phyloP scores from a whole-genome alignment of 2,888 invertebrate species.

The Clitarchus hookeri region DNA sequence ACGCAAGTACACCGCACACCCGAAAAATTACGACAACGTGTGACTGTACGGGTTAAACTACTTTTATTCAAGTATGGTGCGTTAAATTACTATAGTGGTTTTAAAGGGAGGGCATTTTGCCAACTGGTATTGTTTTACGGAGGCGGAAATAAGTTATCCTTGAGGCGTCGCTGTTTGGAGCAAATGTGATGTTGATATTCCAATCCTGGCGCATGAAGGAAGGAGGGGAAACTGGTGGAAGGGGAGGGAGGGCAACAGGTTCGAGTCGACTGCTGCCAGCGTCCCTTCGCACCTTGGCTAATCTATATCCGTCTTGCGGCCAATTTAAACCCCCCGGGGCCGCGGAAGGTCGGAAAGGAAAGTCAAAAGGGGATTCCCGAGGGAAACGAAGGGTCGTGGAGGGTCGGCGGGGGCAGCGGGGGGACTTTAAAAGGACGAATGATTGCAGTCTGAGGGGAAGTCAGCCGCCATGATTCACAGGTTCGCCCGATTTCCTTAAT shows the following conservation, averaged over 20 bases:
- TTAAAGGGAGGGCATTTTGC: no score
- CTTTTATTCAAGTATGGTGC: no score
- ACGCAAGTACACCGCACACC: no score
- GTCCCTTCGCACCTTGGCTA: not conserved
- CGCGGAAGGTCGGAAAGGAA: not conserved
- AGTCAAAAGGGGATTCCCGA: conserved; percentile 6
- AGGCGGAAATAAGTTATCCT: no score
- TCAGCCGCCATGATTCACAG: not conserved
- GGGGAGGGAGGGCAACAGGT: not conserved
- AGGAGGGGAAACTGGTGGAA: not conserved
- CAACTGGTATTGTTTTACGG: no score
- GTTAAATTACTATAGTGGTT: no score
- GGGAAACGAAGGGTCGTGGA: not conserved
- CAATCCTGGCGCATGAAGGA: not conserved
- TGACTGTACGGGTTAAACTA: no score
- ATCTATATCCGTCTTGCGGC: conserved; percentile 8
- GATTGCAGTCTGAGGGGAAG: conserved; percentile 7
- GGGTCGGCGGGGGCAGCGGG: not conserved
- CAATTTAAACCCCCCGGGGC: not conserved
- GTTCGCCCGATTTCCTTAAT: not conserved
- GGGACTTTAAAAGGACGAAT: conserved; percentile 4
- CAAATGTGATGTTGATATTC: not conserved
- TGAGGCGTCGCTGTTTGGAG: no score
- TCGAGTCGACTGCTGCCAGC: not conserved
- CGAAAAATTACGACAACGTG: no score